These are phyloP conservation scores for Tragelaphus scriptus DNA, from an alignment of 2,113 vertebrate genomes.

Conservation along the genomic window DNA sequence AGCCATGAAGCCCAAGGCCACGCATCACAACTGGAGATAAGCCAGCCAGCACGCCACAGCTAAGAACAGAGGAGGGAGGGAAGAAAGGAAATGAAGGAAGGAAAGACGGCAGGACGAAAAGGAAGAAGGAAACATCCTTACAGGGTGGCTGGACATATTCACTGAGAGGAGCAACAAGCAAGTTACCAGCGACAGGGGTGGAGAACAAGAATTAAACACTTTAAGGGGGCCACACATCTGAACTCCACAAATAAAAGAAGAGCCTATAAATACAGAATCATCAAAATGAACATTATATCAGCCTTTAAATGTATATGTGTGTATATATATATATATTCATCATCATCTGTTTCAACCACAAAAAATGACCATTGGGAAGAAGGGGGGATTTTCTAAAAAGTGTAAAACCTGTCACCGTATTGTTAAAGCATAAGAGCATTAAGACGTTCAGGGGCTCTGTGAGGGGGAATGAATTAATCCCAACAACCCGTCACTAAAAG, in stretches of 20 bases:
- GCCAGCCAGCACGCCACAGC: not conserved
- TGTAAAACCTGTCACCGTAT: not conserved
- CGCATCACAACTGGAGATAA: not conserved
- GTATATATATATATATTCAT: not conserved
- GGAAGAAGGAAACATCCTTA: not conserved
- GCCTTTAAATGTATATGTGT: not conserved
- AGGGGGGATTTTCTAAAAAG: not conserved
- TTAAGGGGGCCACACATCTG: not conserved
- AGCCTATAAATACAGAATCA: not conserved
- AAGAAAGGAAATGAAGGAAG: not conserved
- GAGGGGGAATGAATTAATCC: not conserved
- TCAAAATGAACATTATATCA: not conserved
- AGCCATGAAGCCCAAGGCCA: not conserved
- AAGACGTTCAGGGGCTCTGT: not conserved
- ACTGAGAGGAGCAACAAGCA: not conserved
- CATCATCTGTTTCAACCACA: not conserved
- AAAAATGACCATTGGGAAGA: not conserved
- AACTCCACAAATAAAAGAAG: not conserved
- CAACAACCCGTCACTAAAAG: not conserved
- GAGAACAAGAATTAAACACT: not conserved
- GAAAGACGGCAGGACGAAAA: fast-evolving
- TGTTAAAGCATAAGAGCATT: not conserved
- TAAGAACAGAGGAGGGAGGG: not conserved
- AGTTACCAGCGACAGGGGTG: not conserved
- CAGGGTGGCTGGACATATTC: not conserved